A percentile compares a stretch with the other conserved stretches of the same genome.
Conservation (phyloP, 2,888 invertebrate species). For the Sminthurides aquaticus region DNA sequence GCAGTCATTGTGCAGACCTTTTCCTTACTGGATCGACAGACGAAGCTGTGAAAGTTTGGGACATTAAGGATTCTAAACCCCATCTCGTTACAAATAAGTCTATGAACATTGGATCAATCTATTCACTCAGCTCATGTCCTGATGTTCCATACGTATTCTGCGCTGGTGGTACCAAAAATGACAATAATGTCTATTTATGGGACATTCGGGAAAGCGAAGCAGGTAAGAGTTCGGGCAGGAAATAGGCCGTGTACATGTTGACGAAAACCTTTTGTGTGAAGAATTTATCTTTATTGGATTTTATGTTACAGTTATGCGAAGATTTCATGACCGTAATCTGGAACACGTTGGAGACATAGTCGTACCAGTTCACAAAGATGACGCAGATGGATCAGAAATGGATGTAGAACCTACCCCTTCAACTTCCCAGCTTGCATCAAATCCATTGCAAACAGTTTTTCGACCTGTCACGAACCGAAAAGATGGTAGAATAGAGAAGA, state of each 20-base stretch:
- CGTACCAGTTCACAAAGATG: background rate
- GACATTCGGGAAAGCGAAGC: slow-evolving; percentile 56
- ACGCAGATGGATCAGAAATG: background rate
- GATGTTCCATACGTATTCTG: slow-evolving; percentile 74
- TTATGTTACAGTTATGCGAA: slow-evolving; percentile 24
- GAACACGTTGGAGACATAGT: slow-evolving; percentile 3
- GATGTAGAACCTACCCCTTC: slow-evolving; percentile 10
- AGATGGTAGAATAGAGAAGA: slow-evolving; percentile 14
- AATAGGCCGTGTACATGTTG: no score
- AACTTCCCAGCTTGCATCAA: background rate
- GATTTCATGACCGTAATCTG: slow-evolving; percentile 27
- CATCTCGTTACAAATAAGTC: slow-evolving; percentile 51
- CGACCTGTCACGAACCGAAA: background rate
- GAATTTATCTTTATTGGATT: no score
- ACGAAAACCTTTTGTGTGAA: no score
- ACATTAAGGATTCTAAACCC: slow-evolving; percentile 46
- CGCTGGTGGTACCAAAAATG: slow-evolving; percentile 76
- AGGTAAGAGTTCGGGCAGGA: slow-evolving; percentile 49
- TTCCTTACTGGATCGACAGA: slow-evolving; percentile 73
- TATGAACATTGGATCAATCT: slow-evolving; percentile 62
- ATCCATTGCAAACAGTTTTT: background rate
- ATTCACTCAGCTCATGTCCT: slow-evolving; percentile 67
- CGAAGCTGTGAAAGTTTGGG: slow-evolving; percentile 59
- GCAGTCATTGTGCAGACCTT: slow-evolving; percentile 46
- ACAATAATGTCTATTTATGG: slow-evolving; percentile 62